phyloP scores from a whole-genome alignment of 2,888 invertebrate species.

The Drosophila vallismaia region DNA sequence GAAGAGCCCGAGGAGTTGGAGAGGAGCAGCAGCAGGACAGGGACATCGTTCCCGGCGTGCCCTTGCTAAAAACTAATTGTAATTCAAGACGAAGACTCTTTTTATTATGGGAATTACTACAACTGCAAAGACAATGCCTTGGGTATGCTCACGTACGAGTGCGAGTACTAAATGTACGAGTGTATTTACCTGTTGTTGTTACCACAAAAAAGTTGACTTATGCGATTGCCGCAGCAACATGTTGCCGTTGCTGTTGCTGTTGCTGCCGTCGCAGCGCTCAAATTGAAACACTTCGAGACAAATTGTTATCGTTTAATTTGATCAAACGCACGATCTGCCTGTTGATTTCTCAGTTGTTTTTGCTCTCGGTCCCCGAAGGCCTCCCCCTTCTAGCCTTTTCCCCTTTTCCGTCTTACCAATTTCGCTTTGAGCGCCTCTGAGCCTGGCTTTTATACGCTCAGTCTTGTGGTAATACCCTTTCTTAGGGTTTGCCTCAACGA shows the following conservation, averaged over 20 bases:
- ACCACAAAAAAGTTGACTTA: constrained; percentile 72
- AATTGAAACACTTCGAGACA: constrained; percentile 84
- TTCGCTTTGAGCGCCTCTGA: constrained; percentile 1
- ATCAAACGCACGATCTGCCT: constrained; percentile 82
- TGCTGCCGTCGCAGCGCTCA: constrained; percentile 59
- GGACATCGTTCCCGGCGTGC: constrained; percentile 45
- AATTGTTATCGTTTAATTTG: constrained; percentile 84
- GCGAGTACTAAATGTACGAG: constrained; percentile 8
- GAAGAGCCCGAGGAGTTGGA: constrained; percentile 3
- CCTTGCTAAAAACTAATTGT: constrained; percentile 80
- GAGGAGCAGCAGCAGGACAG: constrained; percentile 20
- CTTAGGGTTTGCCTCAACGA: no score
- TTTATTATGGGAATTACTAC: constrained; percentile 83
- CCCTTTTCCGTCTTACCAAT: not conserved
- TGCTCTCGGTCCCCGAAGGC: constrained; percentile 8
- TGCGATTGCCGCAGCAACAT: constrained; percentile 67
- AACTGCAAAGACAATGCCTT: constrained; percentile 54
- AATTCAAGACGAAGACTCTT: constrained; percentile 83
- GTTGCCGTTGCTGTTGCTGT: constrained; percentile 41
- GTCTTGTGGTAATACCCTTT: not conserved
- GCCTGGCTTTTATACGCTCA: not conserved
- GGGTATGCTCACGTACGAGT: constrained; percentile 38
- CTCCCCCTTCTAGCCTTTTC: constrained; percentile 1
- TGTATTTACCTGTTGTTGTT: constrained; percentile 1
- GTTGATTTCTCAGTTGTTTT: constrained; percentile 60